Conservation (phyloP, 2,888 invertebrate genomes). For the Chelonus formosanus region DNA sequence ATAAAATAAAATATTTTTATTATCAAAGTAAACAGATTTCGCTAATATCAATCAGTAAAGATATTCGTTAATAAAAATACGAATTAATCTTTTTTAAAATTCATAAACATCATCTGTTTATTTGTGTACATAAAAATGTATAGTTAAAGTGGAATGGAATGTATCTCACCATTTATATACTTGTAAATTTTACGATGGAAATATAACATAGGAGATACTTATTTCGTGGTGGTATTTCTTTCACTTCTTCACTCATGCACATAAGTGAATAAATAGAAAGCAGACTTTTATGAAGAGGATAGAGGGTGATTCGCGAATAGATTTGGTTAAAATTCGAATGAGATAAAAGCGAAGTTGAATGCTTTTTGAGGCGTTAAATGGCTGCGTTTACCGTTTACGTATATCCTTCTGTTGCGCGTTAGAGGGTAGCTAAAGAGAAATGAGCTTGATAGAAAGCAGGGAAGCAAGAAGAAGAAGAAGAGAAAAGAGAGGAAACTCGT, state of each 20-base stretch:
- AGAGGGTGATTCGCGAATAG: conserved; percentile 41
- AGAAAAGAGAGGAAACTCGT: conserved; percentile 28
- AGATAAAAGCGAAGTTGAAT: conserved; percentile 52
- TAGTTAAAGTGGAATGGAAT: too few species aligned
- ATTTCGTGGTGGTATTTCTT: background rate
- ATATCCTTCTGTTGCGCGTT: conserved; percentile 41
- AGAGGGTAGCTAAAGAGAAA: conserved; percentile 8
- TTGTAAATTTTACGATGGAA: too few species aligned
- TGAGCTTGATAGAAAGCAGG: conserved; percentile 11
- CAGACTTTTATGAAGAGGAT: background rate
- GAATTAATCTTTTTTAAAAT: too few species aligned
- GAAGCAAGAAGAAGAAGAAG: conserved; percentile 9
- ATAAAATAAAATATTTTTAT: too few species aligned
- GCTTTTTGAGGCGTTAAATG: conserved; percentile 64
- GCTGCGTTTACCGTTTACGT: conserved; percentile 63
- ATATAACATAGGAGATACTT: too few species aligned
- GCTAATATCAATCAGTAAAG: too few species aligned
- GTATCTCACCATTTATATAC: background rate
- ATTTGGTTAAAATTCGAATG: conserved; percentile 62
- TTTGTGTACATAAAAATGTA: too few species aligned
- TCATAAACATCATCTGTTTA: too few species aligned
- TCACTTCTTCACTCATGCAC: background rate
- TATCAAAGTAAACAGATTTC: too few species aligned
- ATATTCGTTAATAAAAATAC: too few species aligned
- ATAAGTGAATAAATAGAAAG: conserved; percentile 23